phyloP scores from a whole-genome alignment of 2,797 vertebrate species.

The Dermochelys coriacea region DNA sequence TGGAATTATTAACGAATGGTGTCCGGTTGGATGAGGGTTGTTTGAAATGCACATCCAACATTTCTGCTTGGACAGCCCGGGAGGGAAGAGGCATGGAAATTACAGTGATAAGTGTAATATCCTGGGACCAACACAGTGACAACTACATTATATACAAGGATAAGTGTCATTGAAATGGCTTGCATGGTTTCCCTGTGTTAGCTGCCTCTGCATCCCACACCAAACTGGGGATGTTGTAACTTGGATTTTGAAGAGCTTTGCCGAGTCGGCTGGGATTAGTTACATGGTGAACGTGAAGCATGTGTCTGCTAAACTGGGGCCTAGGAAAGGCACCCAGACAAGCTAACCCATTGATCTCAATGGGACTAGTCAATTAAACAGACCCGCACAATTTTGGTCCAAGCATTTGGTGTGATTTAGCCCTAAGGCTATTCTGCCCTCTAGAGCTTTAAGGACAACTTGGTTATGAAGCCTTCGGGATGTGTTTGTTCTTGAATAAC shows the following conservation, averaged over 20 bases:
- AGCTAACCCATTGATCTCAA: background rate
- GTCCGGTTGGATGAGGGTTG: background rate
- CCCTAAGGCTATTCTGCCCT: background rate
- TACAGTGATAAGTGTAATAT: no score
- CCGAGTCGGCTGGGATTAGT: background rate
- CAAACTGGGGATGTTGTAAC: no score
- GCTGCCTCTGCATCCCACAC: background rate
- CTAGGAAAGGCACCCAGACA: background rate
- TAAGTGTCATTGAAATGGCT: background rate
- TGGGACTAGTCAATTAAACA: no score
- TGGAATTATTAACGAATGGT: background rate
- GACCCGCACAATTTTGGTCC: no score
- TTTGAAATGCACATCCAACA: background rate
- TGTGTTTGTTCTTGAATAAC: background rate
- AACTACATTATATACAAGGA: background rate
- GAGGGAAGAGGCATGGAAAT: no score
- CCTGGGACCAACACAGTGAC: background rate
- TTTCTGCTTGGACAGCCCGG: no score
- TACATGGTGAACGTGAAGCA: background rate
- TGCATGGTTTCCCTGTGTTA: background rate
- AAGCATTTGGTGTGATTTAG: no score
- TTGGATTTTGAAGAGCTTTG: no score
- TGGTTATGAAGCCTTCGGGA: background rate
- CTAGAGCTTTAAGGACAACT: rapidly evolving
- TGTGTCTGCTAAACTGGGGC: background rate